These are phyloP conservation scores for Nothocercus nigrocapillus DNA, from an alignment of 2,113 vertebrate genomes.

Conservation along the genomic window DNA sequence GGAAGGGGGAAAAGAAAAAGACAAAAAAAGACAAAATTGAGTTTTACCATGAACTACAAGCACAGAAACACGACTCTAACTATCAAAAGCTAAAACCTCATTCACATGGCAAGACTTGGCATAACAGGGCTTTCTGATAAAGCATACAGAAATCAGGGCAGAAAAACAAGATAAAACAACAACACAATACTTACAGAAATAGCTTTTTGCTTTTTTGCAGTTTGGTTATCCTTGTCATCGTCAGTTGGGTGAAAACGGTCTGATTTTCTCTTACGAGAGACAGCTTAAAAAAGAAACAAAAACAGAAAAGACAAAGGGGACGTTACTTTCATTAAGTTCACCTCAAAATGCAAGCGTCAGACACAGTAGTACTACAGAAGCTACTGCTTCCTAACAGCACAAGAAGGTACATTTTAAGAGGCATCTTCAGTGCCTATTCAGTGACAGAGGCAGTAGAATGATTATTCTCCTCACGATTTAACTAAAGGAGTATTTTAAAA, in stretches of 20 bases:
- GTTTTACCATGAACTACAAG: neutral
- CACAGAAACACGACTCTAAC: neutral
- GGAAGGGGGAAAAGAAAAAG: no score
- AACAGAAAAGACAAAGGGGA: neutral
- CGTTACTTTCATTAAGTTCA: neutral
- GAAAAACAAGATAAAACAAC: neutral
- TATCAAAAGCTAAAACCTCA: neutral
- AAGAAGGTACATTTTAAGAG: neutral
- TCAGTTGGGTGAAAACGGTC: conserved; percentile 64
- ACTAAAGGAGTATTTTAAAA: neutral
- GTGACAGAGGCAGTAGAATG: no score
- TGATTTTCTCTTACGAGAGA: conserved; percentile 81
- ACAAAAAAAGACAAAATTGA: neutral
- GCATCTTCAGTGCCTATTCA: neutral
- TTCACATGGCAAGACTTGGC: no score
- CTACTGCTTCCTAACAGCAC: neutral
- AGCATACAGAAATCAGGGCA: neutral
- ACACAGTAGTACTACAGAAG: neutral
- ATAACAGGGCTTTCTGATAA: no score
- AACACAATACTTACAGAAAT: conserved; percentile 76
- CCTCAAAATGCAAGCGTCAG: neutral
- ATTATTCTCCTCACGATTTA: neutral
- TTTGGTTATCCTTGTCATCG: conserved; percentile 50
- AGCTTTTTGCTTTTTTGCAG: conserved; percentile 79
- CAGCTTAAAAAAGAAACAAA: conserved; percentile 63